phyloP scores from a whole-genome alignment of 2,113 vertebrate species.

The Cinclus mexicanus region DNA sequence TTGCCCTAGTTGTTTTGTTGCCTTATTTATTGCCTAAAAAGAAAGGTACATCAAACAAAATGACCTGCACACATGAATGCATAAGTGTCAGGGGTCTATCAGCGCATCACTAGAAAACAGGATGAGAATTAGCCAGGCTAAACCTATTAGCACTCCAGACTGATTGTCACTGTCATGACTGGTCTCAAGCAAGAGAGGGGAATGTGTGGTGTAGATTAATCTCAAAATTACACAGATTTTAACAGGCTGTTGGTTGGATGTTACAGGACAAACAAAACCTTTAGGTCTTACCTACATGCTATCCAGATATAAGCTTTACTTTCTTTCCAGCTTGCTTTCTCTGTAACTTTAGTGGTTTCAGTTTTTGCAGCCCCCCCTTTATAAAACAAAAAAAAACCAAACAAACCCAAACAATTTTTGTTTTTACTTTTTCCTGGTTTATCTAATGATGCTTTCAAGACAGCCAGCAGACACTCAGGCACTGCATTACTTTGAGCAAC shows the following conservation, averaged over 20 bases:
- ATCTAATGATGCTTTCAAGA: background rate
- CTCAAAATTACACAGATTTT: background rate
- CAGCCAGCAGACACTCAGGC: background rate
- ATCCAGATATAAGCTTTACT: background rate
- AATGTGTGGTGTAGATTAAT: background rate
- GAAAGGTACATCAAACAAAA: background rate
- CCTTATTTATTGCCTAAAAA: background rate
- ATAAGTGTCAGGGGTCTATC: background rate
- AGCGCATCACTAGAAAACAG: background rate
- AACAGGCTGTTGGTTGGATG: background rate
- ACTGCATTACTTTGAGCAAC: background rate
- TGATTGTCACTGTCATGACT: background rate
- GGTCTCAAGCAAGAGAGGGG: background rate
- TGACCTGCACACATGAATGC: background rate
- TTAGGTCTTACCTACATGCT: background rate
- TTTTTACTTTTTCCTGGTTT: background rate
- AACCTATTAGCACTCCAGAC: conserved; percentile 21
- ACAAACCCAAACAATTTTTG: background rate
- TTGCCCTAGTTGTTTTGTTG: background rate
- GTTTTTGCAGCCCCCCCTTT: background rate
- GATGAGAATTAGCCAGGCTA: conserved; percentile 16
- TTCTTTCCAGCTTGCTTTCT: background rate
- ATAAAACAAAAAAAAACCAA: background rate
- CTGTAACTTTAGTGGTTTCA: background rate
- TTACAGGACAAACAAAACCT: background rate